Evolutionary conservation across 2,888 invertebrate genomes (phyloP).

Genomic region (Alloscopus bannaensis): DNA sequence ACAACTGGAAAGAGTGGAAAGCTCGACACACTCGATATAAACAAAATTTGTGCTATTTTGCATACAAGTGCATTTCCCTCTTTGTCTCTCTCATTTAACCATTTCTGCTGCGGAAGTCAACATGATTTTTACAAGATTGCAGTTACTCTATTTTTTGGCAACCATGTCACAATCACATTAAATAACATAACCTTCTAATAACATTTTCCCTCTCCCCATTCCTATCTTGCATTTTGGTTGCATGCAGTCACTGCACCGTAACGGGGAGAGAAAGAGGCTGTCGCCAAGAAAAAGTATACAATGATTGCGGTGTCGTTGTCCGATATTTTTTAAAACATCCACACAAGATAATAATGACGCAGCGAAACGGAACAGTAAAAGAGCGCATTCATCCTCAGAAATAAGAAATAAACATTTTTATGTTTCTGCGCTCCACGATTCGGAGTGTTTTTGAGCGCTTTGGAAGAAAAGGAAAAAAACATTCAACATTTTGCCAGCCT

Average conservation of each 20-base stretch:
- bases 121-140: no score
- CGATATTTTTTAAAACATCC: slow-evolving; percentile 15
- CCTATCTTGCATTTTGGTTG: not conserved
- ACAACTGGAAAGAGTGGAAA: no score
- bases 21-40: no score
- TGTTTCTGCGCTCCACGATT: no score
- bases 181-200: not conserved
- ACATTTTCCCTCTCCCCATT: not conserved
- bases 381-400: no score
- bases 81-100: no score
- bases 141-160: not conserved
- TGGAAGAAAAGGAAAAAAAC: no score
- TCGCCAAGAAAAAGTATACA: slow-evolving; percentile 33
- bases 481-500: no score
- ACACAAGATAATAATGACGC: slow-evolving; percentile 6
- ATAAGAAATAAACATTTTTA: slow-evolving; percentile 13
- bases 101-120: no score
- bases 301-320: slow-evolving; percentile 27
- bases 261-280: not conserved
- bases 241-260: slow-evolving; percentile 17
- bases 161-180: not conserved
- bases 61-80: slow-evolving; percentile 19
- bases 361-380: no score
- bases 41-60: no score
- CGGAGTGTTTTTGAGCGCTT: no score